Conservation (phyloP, 1,140 invertebrate species). For the Achatina immaculata region DNA sequence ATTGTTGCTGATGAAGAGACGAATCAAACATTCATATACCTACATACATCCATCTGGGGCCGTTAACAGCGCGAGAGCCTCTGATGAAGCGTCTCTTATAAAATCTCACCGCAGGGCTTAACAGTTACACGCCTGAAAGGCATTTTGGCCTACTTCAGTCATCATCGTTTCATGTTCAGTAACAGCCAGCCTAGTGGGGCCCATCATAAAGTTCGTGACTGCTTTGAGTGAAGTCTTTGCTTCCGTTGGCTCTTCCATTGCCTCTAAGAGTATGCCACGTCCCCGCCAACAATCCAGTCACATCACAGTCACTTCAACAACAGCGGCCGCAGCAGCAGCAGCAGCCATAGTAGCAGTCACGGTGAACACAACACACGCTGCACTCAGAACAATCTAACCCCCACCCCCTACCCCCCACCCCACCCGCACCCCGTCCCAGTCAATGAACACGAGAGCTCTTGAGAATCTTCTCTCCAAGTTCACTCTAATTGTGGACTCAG, state of each 20-base stretch:
- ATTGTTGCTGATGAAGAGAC: too few relatives aligned
- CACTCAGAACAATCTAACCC: not conserved
- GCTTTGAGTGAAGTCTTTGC: not conserved
- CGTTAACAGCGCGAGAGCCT: too few relatives aligned
- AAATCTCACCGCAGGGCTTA: too few relatives aligned
- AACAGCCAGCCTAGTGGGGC: too few relatives aligned
- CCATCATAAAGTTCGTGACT: too few relatives aligned
- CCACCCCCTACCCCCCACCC: not conserved
- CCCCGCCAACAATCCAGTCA: not conserved
- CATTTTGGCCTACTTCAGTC: too few relatives aligned
- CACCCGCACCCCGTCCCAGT: not conserved
- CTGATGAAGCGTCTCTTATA: too few relatives aligned
- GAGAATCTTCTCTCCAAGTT: not conserved
- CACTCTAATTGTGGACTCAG: constrained; percentile 28
- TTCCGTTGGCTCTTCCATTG: not conserved
- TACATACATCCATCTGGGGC: too few relatives aligned
- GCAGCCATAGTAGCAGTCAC: not conserved
- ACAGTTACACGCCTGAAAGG: too few relatives aligned
- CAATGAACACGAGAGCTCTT: constrained; percentile 6
- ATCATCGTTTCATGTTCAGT: too few relatives aligned
- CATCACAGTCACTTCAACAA: not conserved
- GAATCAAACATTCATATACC: too few relatives aligned
- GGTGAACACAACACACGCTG: not conserved
- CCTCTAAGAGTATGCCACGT: not conserved
- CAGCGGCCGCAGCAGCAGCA: not conserved